A percentile compares a stretch with the other conserved stretches of the same genome.
Conservation (phyloP, 2,113 vertebrate genomes). For the Barnardius zonarius region DNA sequence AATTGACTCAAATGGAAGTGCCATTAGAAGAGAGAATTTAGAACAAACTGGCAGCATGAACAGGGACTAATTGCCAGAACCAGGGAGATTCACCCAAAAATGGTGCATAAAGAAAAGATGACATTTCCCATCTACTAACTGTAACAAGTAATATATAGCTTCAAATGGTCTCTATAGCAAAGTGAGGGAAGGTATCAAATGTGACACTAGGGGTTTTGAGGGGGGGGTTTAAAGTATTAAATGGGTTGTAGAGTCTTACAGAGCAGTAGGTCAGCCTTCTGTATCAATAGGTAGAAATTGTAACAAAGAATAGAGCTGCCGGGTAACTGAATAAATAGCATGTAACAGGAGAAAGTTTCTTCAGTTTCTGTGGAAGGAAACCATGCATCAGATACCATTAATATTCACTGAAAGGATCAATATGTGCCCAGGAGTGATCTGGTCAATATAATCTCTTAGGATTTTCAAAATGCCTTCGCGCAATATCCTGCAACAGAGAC, state of each 20-base stretch:
- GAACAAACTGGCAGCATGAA: not conserved
- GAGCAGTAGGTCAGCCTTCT: not conserved
- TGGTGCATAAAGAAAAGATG: not conserved
- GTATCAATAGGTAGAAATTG: not conserved
- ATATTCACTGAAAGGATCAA: not conserved
- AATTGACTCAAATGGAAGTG: conserved; percentile 7
- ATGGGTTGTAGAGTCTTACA: not conserved
- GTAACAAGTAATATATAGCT: not conserved
- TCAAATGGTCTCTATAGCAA: not conserved
- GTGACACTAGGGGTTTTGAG: not conserved
- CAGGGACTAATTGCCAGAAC: conserved; percentile 25
- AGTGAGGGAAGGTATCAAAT: not conserved
- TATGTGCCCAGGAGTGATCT: not conserved
- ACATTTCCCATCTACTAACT: not conserved
- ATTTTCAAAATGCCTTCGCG: not conserved
- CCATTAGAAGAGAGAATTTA: not conserved
- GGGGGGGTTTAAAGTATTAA: not conserved
- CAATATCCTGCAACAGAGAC: not conserved
- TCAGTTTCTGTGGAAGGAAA: not conserved
- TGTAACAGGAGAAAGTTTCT: not conserved
- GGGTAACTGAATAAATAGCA: not conserved
- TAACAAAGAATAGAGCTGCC: not conserved
- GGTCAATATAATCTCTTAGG: not conserved
- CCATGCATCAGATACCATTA: not conserved
- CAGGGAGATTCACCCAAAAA: conserved; percentile 6